Base-by-base conservation (phyloP, 2,113 vertebrate genomes). In the Haplotaxodon microlepis region DNA sequence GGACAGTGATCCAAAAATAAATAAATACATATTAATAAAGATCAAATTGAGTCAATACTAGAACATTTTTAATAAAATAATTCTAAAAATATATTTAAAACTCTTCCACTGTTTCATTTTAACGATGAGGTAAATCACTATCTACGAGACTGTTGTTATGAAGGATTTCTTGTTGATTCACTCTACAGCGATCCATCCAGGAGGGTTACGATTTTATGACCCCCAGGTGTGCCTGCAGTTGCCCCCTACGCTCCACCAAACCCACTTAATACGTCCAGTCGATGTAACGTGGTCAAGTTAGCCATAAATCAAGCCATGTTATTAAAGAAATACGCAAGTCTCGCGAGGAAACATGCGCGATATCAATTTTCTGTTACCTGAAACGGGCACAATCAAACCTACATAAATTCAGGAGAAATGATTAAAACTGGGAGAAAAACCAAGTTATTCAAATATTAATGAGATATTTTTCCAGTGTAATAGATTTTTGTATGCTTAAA, bases 251-350 rank as follows among this genome's bases (percentile, higher is more conserved):
- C 92, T 69, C 34, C 81, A 84, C 76, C 88, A 47, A 79, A 79
- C 47, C 7, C 86, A 71, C 82, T 87, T 88, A 92, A 87, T 54
- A 88, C 76, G 84, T 54, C 79, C 59, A 27, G 76, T 84, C 4
- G 42, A 79, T 88, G 90, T n/a, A 59, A 87, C 51, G 42, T 69
- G 50, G 38, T 86, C 81, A 56, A 79, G 17, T 21, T 57, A 29
- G 24, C 36, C 73, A 86, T 92, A 93, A 93, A 93, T 93, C 86
- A 91, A 71, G n/a, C 4, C 21, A 56, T 76, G 59, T 92, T 92
- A 92, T 93, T 86, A 92, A 88, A 91, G 85, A 85, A 89, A 86
- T 84, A 2, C 1, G 2, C 45, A 78, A 3, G 79, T 47, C 61
- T 51, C 40, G 14, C n/a, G 78, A 81, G 47, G 81, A 71, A 66